Percentiles rank a stretch among this genome's conserved stretches.
phyloP scores from a whole-genome alignment of 2,797 vertebrate genomes.

The Bradypodion ventrale region DNA sequence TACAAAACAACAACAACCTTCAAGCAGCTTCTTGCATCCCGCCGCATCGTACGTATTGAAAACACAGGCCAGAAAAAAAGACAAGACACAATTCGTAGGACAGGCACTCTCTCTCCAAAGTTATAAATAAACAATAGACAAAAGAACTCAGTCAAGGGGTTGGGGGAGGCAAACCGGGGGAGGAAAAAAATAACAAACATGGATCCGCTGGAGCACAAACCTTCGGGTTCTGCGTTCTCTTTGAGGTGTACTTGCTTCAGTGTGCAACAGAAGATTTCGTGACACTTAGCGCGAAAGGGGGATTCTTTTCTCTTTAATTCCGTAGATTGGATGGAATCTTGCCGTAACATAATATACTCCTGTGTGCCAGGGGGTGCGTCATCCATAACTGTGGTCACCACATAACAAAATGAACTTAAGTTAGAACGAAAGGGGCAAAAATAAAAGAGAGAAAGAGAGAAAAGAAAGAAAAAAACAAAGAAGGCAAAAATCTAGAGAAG shows the following conservation, averaged over 20 bases:
- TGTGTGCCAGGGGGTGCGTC: constrained; percentile 98
- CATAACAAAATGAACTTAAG: constrained; percentile 98
- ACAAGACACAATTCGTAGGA: constrained; percentile 75
- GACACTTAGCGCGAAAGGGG: constrained; percentile 99
- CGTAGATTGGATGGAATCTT: constrained; percentile 99
- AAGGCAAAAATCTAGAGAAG: constrained; percentile 66
- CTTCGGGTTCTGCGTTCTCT: constrained; percentile 97
- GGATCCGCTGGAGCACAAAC: constrained; percentile 90
- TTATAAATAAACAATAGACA: neutral
- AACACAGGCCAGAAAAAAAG: constrained; percentile 60
- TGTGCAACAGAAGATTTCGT: constrained; percentile 99
- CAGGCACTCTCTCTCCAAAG: constrained; percentile 68
- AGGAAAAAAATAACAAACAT: constrained; percentile 82
- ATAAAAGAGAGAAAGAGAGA: constrained; percentile 62
- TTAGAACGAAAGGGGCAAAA: constrained; percentile 84
- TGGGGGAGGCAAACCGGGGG: neutral
- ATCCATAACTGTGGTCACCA: constrained; percentile 98
- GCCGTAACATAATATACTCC: constrained; percentile 99
- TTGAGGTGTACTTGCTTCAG: constrained; percentile 99
- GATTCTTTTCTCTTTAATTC: constrained; percentile 99
- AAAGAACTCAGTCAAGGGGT: constrained; percentile 50
- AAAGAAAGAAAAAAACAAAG: constrained; percentile 73
- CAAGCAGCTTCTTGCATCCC: constrained; percentile 61
- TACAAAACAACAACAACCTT: constrained; percentile 48
- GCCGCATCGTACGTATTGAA: constrained; percentile 59